Conservation (phyloP, 92 coral and sea anemone species). For the Actinernus sp. region DNA sequence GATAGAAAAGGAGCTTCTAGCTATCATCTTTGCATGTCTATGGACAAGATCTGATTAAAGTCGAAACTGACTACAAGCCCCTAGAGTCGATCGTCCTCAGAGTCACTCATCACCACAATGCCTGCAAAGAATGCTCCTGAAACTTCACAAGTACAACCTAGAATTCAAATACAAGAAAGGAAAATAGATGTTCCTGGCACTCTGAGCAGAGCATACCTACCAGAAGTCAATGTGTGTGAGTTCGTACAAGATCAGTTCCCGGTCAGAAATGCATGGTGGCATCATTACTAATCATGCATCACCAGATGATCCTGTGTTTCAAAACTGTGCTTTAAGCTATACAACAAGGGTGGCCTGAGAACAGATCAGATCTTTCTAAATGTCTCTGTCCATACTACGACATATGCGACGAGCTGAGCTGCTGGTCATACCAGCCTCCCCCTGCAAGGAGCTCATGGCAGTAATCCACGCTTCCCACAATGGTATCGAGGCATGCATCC, state of each 20-base stretch:
- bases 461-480: no score
- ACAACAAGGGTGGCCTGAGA: constrained; percentile 56
- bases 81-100: constrained; percentile 3
- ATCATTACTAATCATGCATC: constrained; percentile 29
- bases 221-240: constrained; percentile 18
- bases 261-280: constrained; percentile 32
- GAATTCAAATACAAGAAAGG: no score
- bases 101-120: constrained; percentile 4
- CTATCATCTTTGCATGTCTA: constrained; percentile 17
- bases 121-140: no score
- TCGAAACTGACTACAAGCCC: constrained; percentile 27
- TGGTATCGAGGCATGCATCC: no score
- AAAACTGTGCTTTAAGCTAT: constrained; percentile 24
- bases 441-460: no score
- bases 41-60: no score
- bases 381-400: constrained; percentile 29
- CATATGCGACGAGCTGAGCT: no score
- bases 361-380: no score
- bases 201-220: no score
- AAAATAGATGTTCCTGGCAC: no score
- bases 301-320: constrained; percentile 35
- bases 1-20: constrained; percentile 25
- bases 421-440: no score
- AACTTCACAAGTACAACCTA: no score
- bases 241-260: constrained; percentile 16